Evolutionary conservation across 2,888 invertebrate species (phyloP).

Genomic region (Zhengitettix transpicula): DNA sequence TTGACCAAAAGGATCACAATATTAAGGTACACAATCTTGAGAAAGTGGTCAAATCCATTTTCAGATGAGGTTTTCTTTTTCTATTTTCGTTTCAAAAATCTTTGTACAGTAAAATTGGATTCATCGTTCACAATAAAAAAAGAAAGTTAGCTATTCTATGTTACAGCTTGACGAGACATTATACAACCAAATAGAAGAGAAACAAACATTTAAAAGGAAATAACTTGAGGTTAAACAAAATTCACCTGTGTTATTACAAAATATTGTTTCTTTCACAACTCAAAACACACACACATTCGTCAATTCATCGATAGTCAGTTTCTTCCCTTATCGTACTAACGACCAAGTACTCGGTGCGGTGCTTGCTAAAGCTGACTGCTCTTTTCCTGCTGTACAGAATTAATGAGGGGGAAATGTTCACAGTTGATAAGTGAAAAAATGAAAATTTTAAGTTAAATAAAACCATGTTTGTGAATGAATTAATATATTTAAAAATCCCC

Average conservation of each 20-base stretch:
- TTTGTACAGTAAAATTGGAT: constrained; percentile 14
- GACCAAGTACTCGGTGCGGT: neutral
- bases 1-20: constrained; percentile 6
- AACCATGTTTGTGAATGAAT: constrained; percentile 2
- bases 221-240: constrained; percentile 10
- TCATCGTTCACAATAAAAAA: constrained; percentile 11
- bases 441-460: constrained; percentile 8
- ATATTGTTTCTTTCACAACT: constrained; percentile 12
- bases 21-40: constrained; percentile 6
- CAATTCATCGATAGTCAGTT: constrained; percentile 4
- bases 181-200: constrained; percentile 7
- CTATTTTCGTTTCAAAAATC: constrained; percentile 7
- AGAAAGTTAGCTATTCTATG: constrained; percentile 12
- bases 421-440: neutral
- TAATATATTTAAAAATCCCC: constrained; percentile 7
- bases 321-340: neutral
- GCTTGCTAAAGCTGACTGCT: constrained; percentile 2
- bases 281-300: constrained; percentile 13
- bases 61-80: constrained; percentile 7
- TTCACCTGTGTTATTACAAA: constrained; percentile 11
- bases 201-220: constrained; percentile 9
- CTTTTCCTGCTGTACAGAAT: constrained; percentile 4
- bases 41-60: constrained; percentile 9
- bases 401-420: neutral
- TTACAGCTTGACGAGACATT: constrained; percentile 10